phyloP scores from a whole-genome alignment of 2,888 invertebrate genomes.

The Taenaris catops region DNA sequence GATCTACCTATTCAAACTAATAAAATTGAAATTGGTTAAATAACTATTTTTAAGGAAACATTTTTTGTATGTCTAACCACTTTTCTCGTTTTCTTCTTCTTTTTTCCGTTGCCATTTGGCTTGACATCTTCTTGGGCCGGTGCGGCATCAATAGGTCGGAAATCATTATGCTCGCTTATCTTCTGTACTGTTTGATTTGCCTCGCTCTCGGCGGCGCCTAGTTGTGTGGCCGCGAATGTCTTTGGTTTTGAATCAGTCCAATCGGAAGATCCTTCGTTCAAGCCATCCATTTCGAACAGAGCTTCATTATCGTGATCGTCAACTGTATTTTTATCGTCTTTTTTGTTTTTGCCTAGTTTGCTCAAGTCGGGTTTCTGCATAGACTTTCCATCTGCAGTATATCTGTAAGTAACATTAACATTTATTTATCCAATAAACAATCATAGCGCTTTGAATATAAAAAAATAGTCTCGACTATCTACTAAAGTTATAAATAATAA shows the following conservation, averaged over 20 bases:
- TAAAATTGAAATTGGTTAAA: no score
- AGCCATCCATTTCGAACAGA: slow-evolving; percentile 83
- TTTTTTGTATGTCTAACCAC: no score
- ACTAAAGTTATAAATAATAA: no score
- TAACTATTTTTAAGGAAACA: no score
- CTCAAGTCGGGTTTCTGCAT: slow-evolving; percentile 79
- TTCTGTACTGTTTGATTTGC: slow-evolving; percentile 79
- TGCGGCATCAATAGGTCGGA: slow-evolving; percentile 77
- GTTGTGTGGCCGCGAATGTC: slow-evolving; percentile 77
- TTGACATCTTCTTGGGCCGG: slow-evolving; percentile 68
- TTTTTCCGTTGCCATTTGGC: slow-evolving; percentile 79
- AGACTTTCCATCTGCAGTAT: slow-evolving; percentile 78
- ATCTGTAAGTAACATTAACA: slow-evolving; percentile 45
- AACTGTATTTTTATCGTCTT: slow-evolving; percentile 31
- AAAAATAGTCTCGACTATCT: no score
- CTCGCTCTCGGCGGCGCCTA: slow-evolving; percentile 63
- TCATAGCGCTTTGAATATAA: not conserved
- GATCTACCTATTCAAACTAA: slow-evolving; percentile 89
- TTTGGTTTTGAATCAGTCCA: slow-evolving; percentile 74
- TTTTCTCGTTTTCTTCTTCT: slow-evolving; percentile 90
- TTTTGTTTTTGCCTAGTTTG: slow-evolving; percentile 66
- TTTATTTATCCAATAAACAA: not conserved
- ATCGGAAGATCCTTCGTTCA: slow-evolving; percentile 75
- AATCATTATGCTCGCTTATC: slow-evolving; percentile 82
- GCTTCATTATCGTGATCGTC: slow-evolving; percentile 75